A percentile compares a stretch with the other conserved stretches of the same genome.
Conservation (phyloP, 2,113 vertebrate species). For the Actenoides lindsayi region DNA sequence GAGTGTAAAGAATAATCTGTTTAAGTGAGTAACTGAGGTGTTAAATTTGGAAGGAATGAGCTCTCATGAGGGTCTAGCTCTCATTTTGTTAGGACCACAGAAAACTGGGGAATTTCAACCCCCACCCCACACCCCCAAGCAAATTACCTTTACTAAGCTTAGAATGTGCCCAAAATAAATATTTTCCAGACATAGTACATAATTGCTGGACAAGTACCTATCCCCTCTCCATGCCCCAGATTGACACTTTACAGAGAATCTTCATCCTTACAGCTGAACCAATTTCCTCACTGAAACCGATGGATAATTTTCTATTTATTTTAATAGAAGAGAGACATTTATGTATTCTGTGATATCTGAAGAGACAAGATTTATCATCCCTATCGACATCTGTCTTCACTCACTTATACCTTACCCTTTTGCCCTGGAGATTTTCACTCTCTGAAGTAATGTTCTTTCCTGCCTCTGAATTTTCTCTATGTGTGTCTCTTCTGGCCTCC, state of each 20-base stretch:
- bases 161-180: not conserved
- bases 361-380: not conserved
- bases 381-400: not conserved
- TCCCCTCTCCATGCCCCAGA: not conserved
- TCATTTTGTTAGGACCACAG: not conserved
- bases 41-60: not conserved
- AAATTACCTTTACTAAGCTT: not conserved
- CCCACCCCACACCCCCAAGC: fast-evolving
- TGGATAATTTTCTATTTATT: not conserved
- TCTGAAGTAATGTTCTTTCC: not conserved
- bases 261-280: not conserved
- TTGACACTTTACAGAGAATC: not conserved
- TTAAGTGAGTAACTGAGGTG: not conserved
- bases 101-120: not conserved
- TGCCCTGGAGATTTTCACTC: not conserved
- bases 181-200: not conserved
- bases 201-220: not conserved
- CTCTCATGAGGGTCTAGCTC: not conserved
- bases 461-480: not conserved
- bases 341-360: not conserved
- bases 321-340: not conserved
- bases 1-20: not conserved
- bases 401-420: not conserved
- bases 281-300: not conserved
- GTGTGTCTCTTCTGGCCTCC: not conserved